Evolutionary conservation across 2,888 invertebrate species (phyloP).

Genomic region (Phanerotoma sp.): DNA sequence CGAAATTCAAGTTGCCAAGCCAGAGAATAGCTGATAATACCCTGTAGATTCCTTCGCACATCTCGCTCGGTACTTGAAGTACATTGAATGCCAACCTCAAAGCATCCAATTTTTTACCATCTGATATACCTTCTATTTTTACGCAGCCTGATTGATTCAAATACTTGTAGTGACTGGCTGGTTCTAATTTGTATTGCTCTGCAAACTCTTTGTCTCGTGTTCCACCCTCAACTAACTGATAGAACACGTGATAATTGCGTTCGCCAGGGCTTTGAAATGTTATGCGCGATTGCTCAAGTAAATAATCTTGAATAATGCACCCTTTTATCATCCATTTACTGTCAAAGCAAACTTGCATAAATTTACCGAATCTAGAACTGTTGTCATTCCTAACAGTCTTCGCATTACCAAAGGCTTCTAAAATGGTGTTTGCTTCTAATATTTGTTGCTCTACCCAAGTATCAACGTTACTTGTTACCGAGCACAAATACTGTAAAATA

Average conservation of each 20-base stretch:
- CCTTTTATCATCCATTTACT: constrained; percentile 86
- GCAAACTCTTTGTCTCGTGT: constrained; percentile 77
- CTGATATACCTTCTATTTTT: constrained; percentile 66
- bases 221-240: constrained; percentile 86
- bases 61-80: constrained; percentile 79
- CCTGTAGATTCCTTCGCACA: constrained; percentile 87
- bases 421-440: constrained; percentile 87
- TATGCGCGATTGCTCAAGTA: constrained; percentile 86
- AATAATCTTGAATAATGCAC: constrained; percentile 87
- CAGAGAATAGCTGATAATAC: constrained; percentile 86
- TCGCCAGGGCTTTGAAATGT: constrained; percentile 87
- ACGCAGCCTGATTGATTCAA: constrained; percentile 78
- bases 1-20: constrained; percentile 84
- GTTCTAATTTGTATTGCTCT: constrained; percentile 71
- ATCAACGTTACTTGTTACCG: constrained; percentile 78
- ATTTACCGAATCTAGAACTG: constrained; percentile 92
- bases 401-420: constrained; percentile 92
- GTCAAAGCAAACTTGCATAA: constrained; percentile 92
- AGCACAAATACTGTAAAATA: constrained; percentile 88
- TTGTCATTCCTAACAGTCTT: constrained; percentile 93
- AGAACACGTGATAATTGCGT: constrained; percentile 90
- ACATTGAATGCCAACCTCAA: constrained; percentile 86
- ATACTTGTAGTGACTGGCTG: constrained; percentile 79
- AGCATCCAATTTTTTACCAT: constrained; percentile 77
- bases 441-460: constrained; percentile 97